Percentiles rank a stretch among this genome's conserved stretches.
Conservation (phyloP, 2,113 vertebrate genomes). For the Coptodon rendalli region DNA sequence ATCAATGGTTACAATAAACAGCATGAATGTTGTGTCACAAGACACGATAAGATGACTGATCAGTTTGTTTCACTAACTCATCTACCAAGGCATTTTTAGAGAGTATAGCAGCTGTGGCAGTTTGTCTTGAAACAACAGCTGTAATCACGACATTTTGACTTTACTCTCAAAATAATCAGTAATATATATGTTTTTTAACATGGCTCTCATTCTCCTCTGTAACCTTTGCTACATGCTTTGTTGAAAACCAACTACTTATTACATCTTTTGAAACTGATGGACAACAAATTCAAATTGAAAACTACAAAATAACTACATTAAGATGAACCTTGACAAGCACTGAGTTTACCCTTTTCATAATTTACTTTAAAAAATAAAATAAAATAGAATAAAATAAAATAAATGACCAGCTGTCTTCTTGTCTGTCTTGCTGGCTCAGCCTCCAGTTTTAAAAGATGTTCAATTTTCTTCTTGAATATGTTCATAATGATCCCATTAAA, state of each 20-base stretch:
- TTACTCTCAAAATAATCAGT: background rate
- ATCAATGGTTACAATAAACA: background rate
- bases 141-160: fast-evolving
- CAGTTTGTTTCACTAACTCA: background rate
- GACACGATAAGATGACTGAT: background rate
- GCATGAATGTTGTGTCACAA: background rate
- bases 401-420: background rate
- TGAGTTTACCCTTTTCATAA: background rate
- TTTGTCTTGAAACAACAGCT: background rate
- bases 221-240: background rate
- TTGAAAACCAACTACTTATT: background rate
- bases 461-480: background rate
- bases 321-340: background rate
- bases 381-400: background rate
- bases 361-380: background rate
- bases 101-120: background rate
- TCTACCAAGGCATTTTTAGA: background rate
- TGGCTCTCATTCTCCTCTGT: background rate
- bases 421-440: background rate
- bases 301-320: background rate
- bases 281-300: background rate
- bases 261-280: background rate
- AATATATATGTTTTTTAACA: background rate
- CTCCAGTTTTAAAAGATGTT: background rate
- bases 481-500: background rate